Evolutionary conservation across 2,113 vertebrate genomes (phyloP).

Genomic region (Saiga tatarica): DNA sequence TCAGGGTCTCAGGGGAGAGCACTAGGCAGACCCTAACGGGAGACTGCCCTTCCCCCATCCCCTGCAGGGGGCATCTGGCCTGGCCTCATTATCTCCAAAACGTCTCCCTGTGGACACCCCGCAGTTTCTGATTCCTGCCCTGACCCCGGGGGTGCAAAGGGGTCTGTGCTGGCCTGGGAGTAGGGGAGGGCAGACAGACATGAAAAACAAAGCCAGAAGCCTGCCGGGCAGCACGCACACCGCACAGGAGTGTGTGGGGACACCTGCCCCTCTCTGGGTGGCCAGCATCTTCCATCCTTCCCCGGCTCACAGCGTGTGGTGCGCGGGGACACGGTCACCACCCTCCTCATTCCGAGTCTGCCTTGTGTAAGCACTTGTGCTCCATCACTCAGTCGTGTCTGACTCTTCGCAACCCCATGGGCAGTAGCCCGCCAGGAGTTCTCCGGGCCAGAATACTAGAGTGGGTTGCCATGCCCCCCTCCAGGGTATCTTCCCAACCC

Average conservation of each 20-base stretch:
- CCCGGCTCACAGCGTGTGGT: rapidly evolving
- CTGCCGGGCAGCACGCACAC: background rate
- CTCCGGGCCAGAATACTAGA: too few relatives aligned
- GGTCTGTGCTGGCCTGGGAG: background rate
- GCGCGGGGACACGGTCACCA: rapidly evolving
- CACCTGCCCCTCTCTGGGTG: too few relatives aligned
- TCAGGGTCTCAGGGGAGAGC: background rate
- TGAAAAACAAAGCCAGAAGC: background rate
- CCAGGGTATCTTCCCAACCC: too few relatives aligned
- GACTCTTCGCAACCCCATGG: background rate
- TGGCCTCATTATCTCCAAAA: background rate
- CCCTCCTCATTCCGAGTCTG: background rate
- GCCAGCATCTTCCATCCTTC: background rate
- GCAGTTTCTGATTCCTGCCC: background rate
- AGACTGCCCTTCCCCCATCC: background rate
- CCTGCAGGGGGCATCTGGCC: background rate
- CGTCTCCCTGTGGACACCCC: too few relatives aligned
- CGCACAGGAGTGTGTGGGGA: rapidly evolving
- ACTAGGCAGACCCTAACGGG: too few relatives aligned
- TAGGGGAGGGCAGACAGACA: background rate
- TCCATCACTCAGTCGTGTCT: background rate
- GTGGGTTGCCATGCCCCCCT: too few relatives aligned
- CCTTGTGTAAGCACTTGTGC: too few relatives aligned
- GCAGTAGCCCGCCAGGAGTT: too few relatives aligned
- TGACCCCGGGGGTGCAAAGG: background rate